Conservation (phyloP, 2,888 invertebrate species). For the Acanthoscelides obtectus region DNA sequence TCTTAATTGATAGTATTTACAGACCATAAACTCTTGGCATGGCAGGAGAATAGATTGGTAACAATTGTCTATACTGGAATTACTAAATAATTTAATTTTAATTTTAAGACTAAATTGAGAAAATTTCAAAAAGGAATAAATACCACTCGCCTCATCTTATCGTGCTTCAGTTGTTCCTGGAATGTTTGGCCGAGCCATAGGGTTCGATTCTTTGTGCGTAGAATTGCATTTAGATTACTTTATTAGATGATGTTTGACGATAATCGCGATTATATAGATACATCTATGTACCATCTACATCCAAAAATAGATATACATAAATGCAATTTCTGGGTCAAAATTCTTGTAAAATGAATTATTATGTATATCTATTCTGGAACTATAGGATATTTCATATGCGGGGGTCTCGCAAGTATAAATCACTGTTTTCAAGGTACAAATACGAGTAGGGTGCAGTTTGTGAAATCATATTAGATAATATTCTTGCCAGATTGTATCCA, state of each 20-base stretch:
- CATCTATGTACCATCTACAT: neutral
- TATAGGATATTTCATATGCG: neutral
- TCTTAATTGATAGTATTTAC: too few species aligned
- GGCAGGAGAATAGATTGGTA: too few species aligned
- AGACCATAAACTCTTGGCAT: too few species aligned
- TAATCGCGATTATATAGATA: neutral
- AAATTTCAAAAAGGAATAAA: neutral
- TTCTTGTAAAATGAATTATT: neutral
- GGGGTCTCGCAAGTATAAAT: neutral
- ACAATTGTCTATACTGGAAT: too few species aligned
- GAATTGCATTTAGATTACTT: constrained; percentile 37
- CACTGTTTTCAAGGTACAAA: too few species aligned
- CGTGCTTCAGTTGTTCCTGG: constrained; percentile 51
- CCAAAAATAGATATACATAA: neutral
- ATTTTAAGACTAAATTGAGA: too few species aligned
- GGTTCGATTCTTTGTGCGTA: constrained; percentile 41
- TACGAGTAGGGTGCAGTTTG: too few species aligned
- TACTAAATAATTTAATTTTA: too few species aligned
- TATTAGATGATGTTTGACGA: constrained; percentile 1
- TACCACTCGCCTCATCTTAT: constrained; percentile 34
- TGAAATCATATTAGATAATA: too few species aligned
- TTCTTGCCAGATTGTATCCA: too few species aligned
- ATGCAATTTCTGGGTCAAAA: neutral
- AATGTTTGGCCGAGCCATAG: constrained; percentile 44
- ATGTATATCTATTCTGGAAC: neutral